Conservation (phyloP, 1,140 invertebrate species). For the Drosophila jambulina region DNA sequence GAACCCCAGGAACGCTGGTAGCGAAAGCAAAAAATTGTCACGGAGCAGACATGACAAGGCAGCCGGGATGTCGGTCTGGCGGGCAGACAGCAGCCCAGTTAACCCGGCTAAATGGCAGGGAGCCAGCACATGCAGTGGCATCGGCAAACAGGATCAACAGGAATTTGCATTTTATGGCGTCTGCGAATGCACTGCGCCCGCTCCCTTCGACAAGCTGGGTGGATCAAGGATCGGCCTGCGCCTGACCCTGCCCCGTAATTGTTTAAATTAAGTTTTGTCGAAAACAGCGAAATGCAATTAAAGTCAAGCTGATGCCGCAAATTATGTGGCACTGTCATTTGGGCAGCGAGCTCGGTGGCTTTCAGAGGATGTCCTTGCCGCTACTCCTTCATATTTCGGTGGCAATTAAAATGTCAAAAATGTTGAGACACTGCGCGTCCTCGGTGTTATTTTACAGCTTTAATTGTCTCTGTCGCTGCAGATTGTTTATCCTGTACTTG, state of each 20-base stretch:
- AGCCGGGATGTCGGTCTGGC: background rate
- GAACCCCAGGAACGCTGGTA: constrained; percentile 58
- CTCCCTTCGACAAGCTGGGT: background rate
- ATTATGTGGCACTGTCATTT: constrained; percentile 61
- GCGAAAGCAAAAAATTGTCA: constrained; percentile 70
- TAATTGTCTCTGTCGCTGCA: constrained; percentile 69
- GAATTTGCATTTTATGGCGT: constrained; percentile 84
- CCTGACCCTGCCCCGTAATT: constrained; percentile 44
- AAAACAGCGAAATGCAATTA: constrained; percentile 66
- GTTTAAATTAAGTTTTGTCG: constrained; percentile 70
- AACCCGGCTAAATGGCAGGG: constrained; percentile 68
- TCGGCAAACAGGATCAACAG: constrained; percentile 81
- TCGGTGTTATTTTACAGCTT: constrained; percentile 67
- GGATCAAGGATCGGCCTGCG: constrained; percentile 3
- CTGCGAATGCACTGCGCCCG: constrained; percentile 63
- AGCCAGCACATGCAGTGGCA: constrained; percentile 72
- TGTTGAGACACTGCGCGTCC: constrained; percentile 42
- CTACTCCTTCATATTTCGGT: constrained; percentile 33
- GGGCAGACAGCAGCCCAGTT: constrained; percentile 45
- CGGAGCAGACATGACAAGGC: constrained; percentile 69
- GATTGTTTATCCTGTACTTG: constrained; percentile 57
- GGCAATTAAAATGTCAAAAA: constrained; percentile 78
- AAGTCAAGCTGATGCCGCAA: constrained; percentile 52
- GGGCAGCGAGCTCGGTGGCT: constrained; percentile 4
- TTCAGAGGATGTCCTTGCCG: constrained; percentile 41